These are phyloP conservation scores for Mycteria americana DNA, from an alignment of 2,797 vertebrate genomes.

Conservation along the genomic window DNA sequence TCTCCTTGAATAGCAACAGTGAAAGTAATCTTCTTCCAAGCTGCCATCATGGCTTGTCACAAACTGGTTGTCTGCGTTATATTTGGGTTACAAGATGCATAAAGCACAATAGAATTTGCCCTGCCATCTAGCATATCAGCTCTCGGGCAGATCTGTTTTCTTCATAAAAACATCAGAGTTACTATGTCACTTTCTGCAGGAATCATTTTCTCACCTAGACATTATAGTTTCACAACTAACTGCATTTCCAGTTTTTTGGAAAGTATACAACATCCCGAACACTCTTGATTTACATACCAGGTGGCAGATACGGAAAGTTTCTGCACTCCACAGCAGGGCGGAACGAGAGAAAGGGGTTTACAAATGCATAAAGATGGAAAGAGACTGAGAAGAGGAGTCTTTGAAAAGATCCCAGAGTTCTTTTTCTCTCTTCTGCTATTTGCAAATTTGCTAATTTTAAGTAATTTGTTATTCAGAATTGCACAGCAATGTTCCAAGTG, in stretches of 20 bases:
- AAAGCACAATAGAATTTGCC: background rate
- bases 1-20: background rate
- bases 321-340: background rate
- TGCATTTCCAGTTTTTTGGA: constrained; percentile 34
- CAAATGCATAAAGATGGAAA: background rate
- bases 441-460: constrained; percentile 24
- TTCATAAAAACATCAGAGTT: constrained; percentile 1
- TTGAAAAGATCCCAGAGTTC: background rate
- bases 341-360: background rate
- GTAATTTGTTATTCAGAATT: constrained; percentile 4
- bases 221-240: constrained; percentile 16
- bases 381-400: background rate
- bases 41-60: background rate
- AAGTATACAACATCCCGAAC: background rate
- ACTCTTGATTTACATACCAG: constrained; percentile 5
- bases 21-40: background rate
- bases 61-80: background rate
- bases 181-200: background rate
- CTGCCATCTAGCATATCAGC: background rate
- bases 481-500: background rate
- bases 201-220: constrained; percentile 27
- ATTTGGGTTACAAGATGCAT: background rate
- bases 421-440: background rate
- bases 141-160: background rate
- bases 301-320: constrained; percentile 3